Evolutionary conservation across 2,797 vertebrate genomes (phyloP).

Genomic region (Bradypus variegatus): DNA sequence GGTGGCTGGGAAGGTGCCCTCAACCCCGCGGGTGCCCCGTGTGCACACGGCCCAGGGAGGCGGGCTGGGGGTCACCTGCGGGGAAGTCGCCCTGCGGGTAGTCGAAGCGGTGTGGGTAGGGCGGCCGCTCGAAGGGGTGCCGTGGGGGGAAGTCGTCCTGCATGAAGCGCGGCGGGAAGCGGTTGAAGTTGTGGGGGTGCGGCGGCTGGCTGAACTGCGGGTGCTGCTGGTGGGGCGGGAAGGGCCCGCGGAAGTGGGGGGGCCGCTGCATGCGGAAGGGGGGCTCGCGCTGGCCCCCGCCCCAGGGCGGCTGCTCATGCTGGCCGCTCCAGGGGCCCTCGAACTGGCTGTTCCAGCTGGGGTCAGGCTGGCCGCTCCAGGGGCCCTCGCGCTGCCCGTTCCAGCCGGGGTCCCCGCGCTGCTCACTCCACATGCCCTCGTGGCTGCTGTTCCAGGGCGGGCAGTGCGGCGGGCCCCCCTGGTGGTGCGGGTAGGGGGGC

Average conservation of each 20-base stretch:
- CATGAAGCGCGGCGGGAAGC: constrained; percentile 96
- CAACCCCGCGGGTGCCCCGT: no score
- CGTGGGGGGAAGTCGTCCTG: constrained; percentile 96
- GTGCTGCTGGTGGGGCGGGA: constrained; percentile 96
- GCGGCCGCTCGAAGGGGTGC: constrained; percentile 93
- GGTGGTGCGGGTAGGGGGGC: constrained; percentile 80
- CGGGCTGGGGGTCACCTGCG: constrained; percentile 76
- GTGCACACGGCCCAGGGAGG: no score
- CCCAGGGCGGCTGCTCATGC: constrained; percentile 95
- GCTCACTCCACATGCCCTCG: constrained; percentile 95
- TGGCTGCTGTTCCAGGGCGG: constrained; percentile 96
- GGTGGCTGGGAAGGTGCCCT: no score
- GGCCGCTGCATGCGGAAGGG: constrained; percentile 96
- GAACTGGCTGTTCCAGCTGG: constrained; percentile 90
- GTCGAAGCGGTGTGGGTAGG: constrained; percentile 94
- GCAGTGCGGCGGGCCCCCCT: constrained; percentile 89
- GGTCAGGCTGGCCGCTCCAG: constrained; percentile 90
- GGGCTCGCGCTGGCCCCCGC: constrained; percentile 88
- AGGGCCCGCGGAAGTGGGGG: constrained; percentile 94
- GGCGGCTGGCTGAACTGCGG: constrained; percentile 96
- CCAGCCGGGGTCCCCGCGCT: constrained; percentile 89
- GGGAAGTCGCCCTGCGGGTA: constrained; percentile 94
- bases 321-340: constrained; percentile 94
- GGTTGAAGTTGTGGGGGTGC: constrained; percentile 91
- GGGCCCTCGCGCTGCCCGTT: constrained; percentile 84